phyloP scores from a whole-genome alignment of 2,797 vertebrate species.

The Chelidonichthys spinosus region DNA sequence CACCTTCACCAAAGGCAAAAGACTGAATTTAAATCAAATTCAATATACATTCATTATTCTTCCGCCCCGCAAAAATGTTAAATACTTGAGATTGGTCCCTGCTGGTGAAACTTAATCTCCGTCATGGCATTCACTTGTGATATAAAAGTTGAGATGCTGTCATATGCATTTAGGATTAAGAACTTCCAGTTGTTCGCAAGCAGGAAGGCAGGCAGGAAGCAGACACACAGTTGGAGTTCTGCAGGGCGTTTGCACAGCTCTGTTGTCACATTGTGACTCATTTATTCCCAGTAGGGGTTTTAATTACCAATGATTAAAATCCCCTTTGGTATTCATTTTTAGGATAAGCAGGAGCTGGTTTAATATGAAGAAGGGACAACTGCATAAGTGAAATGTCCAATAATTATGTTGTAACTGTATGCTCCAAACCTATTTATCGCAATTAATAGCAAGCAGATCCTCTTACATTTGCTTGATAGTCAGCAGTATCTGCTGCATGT shows the following conservation, averaged over 20 bases:
- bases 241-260: conserved; percentile 43
- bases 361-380: conserved; percentile 20
- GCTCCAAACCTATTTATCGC: neutral
- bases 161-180: conserved; percentile 49
- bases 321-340: conserved; percentile 40
- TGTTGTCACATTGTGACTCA: conserved; percentile 66
- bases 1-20: conserved; percentile 34
- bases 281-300: conserved; percentile 70
- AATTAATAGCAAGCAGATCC: conserved; percentile 11
- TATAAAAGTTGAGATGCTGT: conserved; percentile 34
- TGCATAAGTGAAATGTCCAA: conserved; percentile 17
- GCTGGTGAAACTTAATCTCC: conserved; percentile 27
- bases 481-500: conserved; percentile 9
- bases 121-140: conserved; percentile 37
- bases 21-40: conserved; percentile 35
- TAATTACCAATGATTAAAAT: conserved; percentile 71
- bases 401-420: neutral
- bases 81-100: conserved; percentile 16
- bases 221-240: conserved; percentile 38
- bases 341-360: conserved; percentile 29
- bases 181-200: conserved; percentile 26
- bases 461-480: conserved; percentile 8
- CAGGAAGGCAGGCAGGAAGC: conserved; percentile 49
- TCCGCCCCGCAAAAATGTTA: conserved; percentile 19
- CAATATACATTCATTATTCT: conserved; percentile 33